Conservation (phyloP, 2,797 vertebrate species). For the Coccyzus lansbergi region DNA sequence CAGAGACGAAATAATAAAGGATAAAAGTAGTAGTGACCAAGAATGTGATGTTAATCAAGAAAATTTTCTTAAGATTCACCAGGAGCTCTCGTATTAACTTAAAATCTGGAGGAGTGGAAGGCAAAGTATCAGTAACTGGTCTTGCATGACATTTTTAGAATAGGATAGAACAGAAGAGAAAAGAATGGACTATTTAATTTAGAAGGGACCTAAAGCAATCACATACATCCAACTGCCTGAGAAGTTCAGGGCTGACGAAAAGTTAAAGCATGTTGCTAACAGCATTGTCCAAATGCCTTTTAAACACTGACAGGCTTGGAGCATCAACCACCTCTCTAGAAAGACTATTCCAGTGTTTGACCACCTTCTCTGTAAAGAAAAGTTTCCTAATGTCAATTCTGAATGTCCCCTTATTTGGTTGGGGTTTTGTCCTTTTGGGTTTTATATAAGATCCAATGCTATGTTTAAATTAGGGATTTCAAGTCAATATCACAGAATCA, state of each 20-base stretch:
- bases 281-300: neutral
- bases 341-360: neutral
- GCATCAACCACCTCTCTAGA: neutral
- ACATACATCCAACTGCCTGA: neutral
- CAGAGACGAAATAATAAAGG: neutral
- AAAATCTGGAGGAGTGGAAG: fast-evolving
- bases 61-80: neutral
- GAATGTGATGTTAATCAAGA: neutral
- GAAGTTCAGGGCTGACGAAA: neutral
- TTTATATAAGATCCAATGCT: neutral
- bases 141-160: neutral
- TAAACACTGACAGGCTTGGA: neutral
- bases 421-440: neutral
- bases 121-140: neutral
- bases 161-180: neutral
- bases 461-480: neutral
- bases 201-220: neutral
- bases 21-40: neutral
- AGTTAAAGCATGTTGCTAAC: neutral
- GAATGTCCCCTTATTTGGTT: neutral
- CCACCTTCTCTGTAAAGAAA: neutral
- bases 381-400: neutral
- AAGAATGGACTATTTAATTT: neutral
- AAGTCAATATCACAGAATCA: no score
- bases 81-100: neutral